phyloP scores from a whole-genome alignment of 2,113 vertebrate genomes.

The Aegotheles bennettii region DNA sequence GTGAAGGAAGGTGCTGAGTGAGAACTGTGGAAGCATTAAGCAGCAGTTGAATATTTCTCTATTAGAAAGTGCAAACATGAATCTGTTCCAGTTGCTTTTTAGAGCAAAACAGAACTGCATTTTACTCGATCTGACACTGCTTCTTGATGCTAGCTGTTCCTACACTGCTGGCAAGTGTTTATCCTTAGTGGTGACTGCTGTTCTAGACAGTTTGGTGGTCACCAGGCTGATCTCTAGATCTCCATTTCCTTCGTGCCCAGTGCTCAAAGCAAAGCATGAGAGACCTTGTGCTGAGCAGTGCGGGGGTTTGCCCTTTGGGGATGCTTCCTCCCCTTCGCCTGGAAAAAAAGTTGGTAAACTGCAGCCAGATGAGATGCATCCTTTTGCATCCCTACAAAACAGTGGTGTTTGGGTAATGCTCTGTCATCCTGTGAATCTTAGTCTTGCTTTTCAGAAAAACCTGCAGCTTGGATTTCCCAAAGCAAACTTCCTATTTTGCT shows the following conservation, averaged over 20 bases:
- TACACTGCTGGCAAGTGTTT: not conserved
- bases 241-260: not conserved
- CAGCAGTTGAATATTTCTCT: not conserved
- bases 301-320: not conserved
- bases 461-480: not conserved
- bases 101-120: not conserved
- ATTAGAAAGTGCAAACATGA: not conserved
- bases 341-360: not conserved
- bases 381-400: not conserved
- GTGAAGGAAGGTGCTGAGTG: rapidly evolving
- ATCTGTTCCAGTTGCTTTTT: not conserved
- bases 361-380: not conserved
- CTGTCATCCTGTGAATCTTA: not conserved
- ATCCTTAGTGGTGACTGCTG: not conserved
- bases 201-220: not conserved
- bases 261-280: not conserved
- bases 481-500: not conserved
- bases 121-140: not conserved
- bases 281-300: not conserved
- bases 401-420: not conserved
- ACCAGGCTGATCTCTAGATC: not conserved
- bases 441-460: not conserved
- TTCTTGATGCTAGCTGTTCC: not conserved
- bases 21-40: not conserved
- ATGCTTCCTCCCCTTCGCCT: not conserved